These are phyloP conservation scores for Epinotia demarniana DNA, from an alignment of 2,888 invertebrate genomes.

Conservation along the genomic window DNA sequence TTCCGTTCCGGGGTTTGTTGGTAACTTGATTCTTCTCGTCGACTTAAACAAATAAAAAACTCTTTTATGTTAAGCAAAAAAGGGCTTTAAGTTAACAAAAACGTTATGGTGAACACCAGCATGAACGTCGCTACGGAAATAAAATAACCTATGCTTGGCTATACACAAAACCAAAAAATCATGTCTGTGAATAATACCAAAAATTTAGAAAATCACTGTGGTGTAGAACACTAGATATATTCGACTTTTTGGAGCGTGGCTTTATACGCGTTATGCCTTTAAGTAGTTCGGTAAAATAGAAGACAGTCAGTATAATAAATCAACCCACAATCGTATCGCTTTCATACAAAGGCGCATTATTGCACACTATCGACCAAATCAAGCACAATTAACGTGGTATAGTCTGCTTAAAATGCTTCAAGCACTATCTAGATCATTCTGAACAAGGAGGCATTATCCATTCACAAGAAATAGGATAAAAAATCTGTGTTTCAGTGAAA, in stretches of 20 bases:
- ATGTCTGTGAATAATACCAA: too few species aligned
- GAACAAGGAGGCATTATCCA: slow-evolving; percentile 42
- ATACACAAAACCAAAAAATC: too few species aligned
- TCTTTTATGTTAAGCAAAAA: slow-evolving; percentile 5
- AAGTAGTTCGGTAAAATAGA: background rate
- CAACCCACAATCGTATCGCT: slow-evolving; percentile 12
- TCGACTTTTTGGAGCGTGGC: background rate
- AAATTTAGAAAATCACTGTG: too few species aligned
- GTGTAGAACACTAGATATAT: background rate
- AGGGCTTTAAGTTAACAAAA: background rate
- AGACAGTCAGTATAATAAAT: slow-evolving; percentile 9
- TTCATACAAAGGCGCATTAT: slow-evolving; percentile 31
- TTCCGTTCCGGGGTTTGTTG: background rate
- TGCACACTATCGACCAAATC: slow-evolving; percentile 27
- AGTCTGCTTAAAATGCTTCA: slow-evolving; percentile 25
- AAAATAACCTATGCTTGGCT: too few species aligned
- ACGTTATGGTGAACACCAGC: background rate
- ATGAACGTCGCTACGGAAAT: background rate
- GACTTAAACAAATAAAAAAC: background rate
- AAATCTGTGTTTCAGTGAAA: slow-evolving; percentile 37
- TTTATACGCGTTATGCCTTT: background rate
- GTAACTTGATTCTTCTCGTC: slow-evolving; percentile 14
- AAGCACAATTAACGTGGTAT: slow-evolving; percentile 33
- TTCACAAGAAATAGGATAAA: slow-evolving; percentile 37
- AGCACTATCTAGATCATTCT: slow-evolving; percentile 38